Evolutionary conservation across 2,888 invertebrate genomes (phyloP).

Genomic region (Tenthredo notha): DNA sequence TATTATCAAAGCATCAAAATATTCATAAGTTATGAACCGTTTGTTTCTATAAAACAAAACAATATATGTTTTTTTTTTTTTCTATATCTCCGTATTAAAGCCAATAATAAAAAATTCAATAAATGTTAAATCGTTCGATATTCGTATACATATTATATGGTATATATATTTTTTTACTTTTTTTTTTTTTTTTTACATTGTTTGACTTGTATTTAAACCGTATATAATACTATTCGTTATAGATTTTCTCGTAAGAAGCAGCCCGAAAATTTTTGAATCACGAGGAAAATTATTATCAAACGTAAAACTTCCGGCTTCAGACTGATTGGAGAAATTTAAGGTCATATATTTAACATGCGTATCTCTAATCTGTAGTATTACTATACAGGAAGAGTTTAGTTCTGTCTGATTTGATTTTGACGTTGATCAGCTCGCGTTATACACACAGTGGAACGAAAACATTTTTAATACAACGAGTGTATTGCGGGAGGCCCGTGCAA

Average conservation of each 20-base stretch:
- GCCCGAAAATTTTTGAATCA: not conserved
- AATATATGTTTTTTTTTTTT: slow-evolving; percentile 76
- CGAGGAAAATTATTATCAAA: not conserved
- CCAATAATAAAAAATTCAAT: slow-evolving; percentile 77
- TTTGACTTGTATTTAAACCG: not conserved
- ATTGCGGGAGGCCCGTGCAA: too few species aligned
- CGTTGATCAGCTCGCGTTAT: too few species aligned
- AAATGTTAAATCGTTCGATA: slow-evolving; percentile 70
- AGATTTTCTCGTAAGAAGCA: not conserved
- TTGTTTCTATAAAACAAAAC: slow-evolving; percentile 74
- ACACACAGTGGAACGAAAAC: too few species aligned
- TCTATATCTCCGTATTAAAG: slow-evolving; percentile 78
- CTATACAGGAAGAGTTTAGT: not conserved
- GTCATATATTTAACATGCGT: not conserved
- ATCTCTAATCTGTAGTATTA: not conserved
- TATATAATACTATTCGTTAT: not conserved
- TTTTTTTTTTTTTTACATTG: not conserved
- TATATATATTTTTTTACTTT: not conserved
- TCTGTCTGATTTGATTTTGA: too few species aligned
- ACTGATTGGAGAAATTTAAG: not conserved
- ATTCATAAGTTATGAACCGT: slow-evolving; percentile 77
- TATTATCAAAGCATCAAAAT: slow-evolving; percentile 77
- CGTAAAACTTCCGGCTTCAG: not conserved
- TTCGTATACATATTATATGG: slow-evolving; percentile 4
- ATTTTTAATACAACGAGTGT: too few species aligned